phyloP scores from a whole-genome alignment of 2,888 invertebrate species.

The Drosophila putrida region DNA sequence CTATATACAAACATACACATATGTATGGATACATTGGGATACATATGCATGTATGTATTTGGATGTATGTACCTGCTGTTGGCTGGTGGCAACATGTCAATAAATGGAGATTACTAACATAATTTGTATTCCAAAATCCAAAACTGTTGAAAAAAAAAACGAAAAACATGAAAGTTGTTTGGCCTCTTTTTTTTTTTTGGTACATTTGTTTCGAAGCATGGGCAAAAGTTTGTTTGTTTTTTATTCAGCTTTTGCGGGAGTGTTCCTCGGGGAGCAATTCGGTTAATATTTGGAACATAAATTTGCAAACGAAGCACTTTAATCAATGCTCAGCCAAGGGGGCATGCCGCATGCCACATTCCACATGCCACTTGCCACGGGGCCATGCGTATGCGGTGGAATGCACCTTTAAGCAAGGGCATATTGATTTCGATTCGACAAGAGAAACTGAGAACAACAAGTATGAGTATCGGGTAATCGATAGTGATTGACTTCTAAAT shows the following conservation, averaged over 20 bases:
- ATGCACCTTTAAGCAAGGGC: constrained; percentile 61
- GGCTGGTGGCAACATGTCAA: constrained; percentile 64
- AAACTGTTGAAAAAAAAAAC: constrained; percentile 71
- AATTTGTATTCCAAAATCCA: constrained; percentile 80
- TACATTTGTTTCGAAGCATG: constrained; percentile 23
- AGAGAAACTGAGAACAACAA: constrained; percentile 11
- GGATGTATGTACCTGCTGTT: constrained; percentile 31
- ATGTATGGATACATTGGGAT: not conserved
- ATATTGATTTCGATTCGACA: constrained; percentile 54
- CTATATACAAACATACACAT: constrained; percentile 19
- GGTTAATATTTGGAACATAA: constrained; percentile 78
- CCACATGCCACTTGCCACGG: constrained; percentile 10
- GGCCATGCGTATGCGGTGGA: constrained; percentile 45
- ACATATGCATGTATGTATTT: constrained; percentile 4
- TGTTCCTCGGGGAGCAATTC: constrained; percentile 79
- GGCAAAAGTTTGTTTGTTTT: constrained; percentile 51
- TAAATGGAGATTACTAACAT: constrained; percentile 82
- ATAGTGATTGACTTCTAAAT: not conserved
- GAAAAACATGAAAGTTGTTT: constrained; percentile 49
- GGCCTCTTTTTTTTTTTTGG: constrained; percentile 48
- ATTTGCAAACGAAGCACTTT: constrained; percentile 77
- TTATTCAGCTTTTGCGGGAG: constrained; percentile 45
- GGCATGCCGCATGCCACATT: constrained; percentile 8
- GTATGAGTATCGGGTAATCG: not conserved
- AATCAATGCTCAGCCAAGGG: constrained; percentile 69